phyloP scores from a whole-genome alignment of 2,797 vertebrate species.

The Taenioides sp. region DNA sequence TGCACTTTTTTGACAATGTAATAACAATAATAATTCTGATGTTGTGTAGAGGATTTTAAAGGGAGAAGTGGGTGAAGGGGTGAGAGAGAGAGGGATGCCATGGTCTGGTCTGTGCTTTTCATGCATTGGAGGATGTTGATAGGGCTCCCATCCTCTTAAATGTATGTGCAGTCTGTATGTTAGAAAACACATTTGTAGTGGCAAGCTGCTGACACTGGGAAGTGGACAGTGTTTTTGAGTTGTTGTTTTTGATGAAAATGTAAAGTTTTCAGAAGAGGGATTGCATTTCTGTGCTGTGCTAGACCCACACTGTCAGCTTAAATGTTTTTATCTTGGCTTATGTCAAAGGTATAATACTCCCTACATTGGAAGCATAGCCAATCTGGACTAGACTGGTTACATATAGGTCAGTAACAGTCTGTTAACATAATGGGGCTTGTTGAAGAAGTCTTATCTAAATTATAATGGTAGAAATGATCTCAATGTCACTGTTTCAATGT shows the following conservation, averaged over 20 bases:
- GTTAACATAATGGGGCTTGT: constrained; percentile 29
- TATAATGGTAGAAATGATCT: neutral
- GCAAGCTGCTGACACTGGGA: constrained; percentile 38
- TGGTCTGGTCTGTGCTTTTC: constrained; percentile 55
- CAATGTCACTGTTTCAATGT: neutral
- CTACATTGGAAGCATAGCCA: too few species aligned
- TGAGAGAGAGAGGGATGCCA: constrained; percentile 61
- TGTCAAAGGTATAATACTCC: too few species aligned
- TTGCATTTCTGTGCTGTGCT: too few species aligned
- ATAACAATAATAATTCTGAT: constrained; percentile 72
- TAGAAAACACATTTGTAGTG: constrained; percentile 40
- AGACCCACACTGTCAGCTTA: too few species aligned
- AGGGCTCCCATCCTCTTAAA: constrained; percentile 66
- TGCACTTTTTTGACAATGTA: constrained; percentile 81
- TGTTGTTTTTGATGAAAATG: constrained; percentile 4
- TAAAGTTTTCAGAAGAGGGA: too few species aligned
- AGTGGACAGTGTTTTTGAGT: constrained; percentile 35
- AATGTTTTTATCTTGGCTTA: too few species aligned
- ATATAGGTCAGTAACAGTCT: constrained; percentile 21
- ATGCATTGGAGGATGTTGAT: constrained; percentile 57
- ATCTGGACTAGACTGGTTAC: constrained; percentile 21
- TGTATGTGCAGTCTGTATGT: constrained; percentile 14
- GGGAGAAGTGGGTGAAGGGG: constrained; percentile 72
- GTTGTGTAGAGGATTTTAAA: constrained; percentile 69
- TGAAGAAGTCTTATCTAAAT: neutral